Percentiles rank a stretch among this genome's conserved stretches.
Evolutionary conservation across 1,140 invertebrate genomes (phyloP).

Genomic region (Eriocheir sinensis): DNA sequence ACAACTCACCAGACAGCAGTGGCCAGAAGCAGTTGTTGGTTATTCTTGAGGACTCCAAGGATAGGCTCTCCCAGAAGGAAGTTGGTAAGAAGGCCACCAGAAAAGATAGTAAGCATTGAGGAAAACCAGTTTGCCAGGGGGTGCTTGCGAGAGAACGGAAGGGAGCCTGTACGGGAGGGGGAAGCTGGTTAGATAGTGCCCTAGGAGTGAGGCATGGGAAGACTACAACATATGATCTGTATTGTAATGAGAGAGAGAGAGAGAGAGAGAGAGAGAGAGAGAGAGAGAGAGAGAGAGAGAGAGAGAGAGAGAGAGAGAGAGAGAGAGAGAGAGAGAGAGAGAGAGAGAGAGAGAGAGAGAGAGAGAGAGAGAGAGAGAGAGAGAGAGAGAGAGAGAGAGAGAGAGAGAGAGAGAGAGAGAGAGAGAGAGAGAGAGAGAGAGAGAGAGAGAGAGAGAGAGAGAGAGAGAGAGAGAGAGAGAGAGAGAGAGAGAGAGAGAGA

Average conservation of each 20-base stretch:
- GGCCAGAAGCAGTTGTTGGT: slow-evolving; percentile 94
- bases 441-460: too few relatives aligned
- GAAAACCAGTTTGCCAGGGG: slow-evolving; percentile 98
- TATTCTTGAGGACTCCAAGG: slow-evolving; percentile 96
- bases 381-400: too few relatives aligned
- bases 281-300: slow-evolving; percentile 36
- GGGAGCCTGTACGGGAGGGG: slow-evolving; percentile 86
- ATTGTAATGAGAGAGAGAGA: not conserved
- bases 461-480: too few relatives aligned
- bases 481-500: too few relatives aligned
- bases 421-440: too few relatives aligned
- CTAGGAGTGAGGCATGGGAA: not conserved
- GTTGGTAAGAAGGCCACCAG: slow-evolving; percentile 96
- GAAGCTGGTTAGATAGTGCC: not conserved
- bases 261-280: slow-evolving; percentile 29
- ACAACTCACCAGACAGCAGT: slow-evolving; percentile 93
- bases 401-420: too few relatives aligned
- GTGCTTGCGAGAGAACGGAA: slow-evolving; percentile 97
- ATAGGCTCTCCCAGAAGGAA: slow-evolving; percentile 97
- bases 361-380: slow-evolving; percentile 31
- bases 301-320: slow-evolving; percentile 21
- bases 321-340: slow-evolving; percentile 13
- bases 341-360: slow-evolving; percentile 27
- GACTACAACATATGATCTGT: not conserved
- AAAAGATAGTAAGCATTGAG: slow-evolving; percentile 98